Percentiles rank a stretch among this genome's conserved stretches.
Conservation (phyloP, 2,888 invertebrate species). For the Dicycla oo region DNA sequence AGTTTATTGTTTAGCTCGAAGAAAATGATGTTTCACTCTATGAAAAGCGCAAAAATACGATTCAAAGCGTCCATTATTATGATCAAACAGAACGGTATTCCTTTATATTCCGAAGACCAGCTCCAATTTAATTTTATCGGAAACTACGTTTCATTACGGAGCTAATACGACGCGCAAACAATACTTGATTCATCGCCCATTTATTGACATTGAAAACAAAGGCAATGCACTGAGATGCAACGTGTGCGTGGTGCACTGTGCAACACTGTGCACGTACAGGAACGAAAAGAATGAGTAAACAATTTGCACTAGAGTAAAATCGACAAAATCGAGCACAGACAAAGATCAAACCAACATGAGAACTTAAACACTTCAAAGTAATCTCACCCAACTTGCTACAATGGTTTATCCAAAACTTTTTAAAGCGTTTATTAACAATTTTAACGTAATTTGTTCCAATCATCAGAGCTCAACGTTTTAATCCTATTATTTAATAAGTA, state of each 20-base stretch:
- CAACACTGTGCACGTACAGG: slow-evolving; percentile 21
- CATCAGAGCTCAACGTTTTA: slow-evolving; percentile 46
- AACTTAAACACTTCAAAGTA: slow-evolving; percentile 43
- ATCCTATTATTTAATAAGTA: slow-evolving; percentile 53
- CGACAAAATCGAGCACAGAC: slow-evolving; percentile 28
- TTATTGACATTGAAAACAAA: slow-evolving; percentile 63
- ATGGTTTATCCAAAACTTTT: slow-evolving; percentile 52
- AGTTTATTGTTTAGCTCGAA: not conserved
- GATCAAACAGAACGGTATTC: slow-evolving; percentile 18
- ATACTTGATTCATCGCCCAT: slow-evolving; percentile 60
- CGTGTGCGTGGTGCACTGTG: slow-evolving; percentile 39
- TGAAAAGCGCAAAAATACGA: slow-evolving; percentile 20
- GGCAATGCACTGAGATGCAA: slow-evolving; percentile 56
- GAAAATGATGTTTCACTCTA: slow-evolving; percentile 8
- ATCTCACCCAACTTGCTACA: slow-evolving; percentile 39
- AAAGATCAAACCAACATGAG: slow-evolving; percentile 39
- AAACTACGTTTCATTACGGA: slow-evolving; percentile 42
- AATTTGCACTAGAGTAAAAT: slow-evolving; percentile 46
- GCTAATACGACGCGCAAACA: slow-evolving; percentile 49
- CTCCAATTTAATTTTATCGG: slow-evolving; percentile 18
- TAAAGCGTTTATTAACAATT: slow-evolving; percentile 52
- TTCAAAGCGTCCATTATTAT: slow-evolving; percentile 11
- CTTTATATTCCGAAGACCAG: not conserved
- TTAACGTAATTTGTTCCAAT: slow-evolving; percentile 53
- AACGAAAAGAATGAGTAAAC: slow-evolving; percentile 53